phyloP scores from a whole-genome alignment of 2,888 invertebrate species.

The Drosophila pegasa region DNA sequence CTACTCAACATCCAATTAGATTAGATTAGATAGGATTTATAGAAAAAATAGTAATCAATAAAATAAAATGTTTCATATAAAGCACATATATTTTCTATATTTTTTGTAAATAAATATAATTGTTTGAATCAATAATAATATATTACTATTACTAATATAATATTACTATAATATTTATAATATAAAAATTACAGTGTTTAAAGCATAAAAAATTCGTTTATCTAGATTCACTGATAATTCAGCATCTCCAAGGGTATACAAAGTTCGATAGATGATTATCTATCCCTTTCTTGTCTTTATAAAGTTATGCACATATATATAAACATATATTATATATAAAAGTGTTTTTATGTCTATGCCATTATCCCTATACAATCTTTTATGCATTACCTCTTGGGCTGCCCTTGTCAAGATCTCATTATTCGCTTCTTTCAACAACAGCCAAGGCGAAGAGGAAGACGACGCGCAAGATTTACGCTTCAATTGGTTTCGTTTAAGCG shows the following conservation, averaged over 20 bases:
- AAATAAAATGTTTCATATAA: too few species aligned
- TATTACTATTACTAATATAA: too few species aligned
- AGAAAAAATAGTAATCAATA: too few species aligned
- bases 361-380: constrained; percentile 14
- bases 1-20: too few species aligned
- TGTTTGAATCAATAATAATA: too few species aligned
- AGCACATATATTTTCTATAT: too few species aligned
- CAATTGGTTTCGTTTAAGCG: constrained; percentile 77
- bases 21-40: too few species aligned
- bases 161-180: too few species aligned
- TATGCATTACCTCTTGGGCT: constrained; percentile 19
- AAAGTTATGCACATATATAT: background rate
- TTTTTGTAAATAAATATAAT: too few species aligned
- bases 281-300: background rate
- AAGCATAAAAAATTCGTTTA: background rate
- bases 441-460: constrained; percentile 25
- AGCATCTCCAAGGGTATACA: background rate
- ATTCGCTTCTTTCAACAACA: constrained; percentile 61
- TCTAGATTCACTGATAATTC: background rate
- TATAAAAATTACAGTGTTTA: too few species aligned
- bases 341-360: background rate
- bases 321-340: background rate
- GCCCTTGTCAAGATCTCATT: constrained; percentile 51
- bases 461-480: constrained; percentile 77
- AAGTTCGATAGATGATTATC: background rate